These are phyloP conservation scores for Ochotona princeps DNA, from an alignment of 2,113 vertebrate genomes.

Conservation along the genomic window DNA sequence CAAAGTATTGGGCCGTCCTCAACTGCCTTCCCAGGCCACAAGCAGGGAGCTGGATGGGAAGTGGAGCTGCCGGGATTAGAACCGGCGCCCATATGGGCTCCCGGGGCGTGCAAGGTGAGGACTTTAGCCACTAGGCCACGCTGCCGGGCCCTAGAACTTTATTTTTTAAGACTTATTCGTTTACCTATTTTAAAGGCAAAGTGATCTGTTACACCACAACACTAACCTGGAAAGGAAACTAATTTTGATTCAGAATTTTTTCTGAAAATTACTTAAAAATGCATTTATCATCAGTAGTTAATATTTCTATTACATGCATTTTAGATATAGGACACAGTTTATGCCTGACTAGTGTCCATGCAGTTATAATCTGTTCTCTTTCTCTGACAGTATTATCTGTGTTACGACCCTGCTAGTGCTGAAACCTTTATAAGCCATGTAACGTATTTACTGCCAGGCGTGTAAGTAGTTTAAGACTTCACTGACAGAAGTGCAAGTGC, in stretches of 20 bases:
- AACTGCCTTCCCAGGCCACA: no score
- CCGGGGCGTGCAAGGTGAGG: no score
- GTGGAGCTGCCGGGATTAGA: no score
- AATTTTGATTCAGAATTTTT: constrained; percentile 52
- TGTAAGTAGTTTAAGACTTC: constrained; percentile 23
- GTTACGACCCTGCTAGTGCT: neutral
- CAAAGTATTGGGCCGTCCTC: no score
- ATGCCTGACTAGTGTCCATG: neutral
- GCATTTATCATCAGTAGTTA: neutral
- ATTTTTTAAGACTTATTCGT: neutral
- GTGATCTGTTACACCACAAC: neutral
- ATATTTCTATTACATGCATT: constrained; percentile 37
- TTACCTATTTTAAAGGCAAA: no score
- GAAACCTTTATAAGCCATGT: neutral
- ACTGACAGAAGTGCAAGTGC: neutral
- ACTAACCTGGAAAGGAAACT: neutral
- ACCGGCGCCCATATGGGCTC: no score
- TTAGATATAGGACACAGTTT: neutral
- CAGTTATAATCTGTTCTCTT: neutral
- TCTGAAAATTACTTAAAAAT: neutral
- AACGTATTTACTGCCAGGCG: neutral
- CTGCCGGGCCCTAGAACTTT: no score
- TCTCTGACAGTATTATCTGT: neutral
- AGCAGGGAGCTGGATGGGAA: no score
- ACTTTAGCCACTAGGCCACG: no score